Evolutionary conservation across 2,113 vertebrate genomes (phyloP).

Genomic region (Pycnonotus jocosus): DNA sequence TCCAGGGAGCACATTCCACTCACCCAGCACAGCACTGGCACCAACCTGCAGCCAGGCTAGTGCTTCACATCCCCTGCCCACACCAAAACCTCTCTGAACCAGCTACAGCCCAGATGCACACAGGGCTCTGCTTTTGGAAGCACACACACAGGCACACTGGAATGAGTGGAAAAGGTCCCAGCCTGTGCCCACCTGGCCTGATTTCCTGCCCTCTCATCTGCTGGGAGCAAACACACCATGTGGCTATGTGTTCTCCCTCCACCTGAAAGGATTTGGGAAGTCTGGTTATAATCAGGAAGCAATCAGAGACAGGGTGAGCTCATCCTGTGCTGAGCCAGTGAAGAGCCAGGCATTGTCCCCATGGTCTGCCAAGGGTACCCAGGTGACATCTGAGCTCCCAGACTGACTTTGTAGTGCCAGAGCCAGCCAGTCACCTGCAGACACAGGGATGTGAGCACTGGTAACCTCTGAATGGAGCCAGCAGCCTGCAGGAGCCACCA

Average conservation of each 20-base stretch:
- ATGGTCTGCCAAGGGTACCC: neutral
- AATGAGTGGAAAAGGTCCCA: neutral
- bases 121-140: neutral
- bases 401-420: neutral
- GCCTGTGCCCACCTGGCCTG: neutral
- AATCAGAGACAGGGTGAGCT: neutral
- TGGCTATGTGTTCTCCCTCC: neutral
- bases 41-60: neutral
- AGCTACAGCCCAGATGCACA: neutral
- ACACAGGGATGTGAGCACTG: rapidly evolving
- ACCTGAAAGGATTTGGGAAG: neutral
- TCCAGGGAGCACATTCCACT: neutral
- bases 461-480: neutral
- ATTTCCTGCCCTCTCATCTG: neutral
- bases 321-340: rapidly evolving
- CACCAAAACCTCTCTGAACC: neutral
- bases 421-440: neutral
- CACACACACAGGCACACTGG: rapidly evolving
- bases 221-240: neutral
- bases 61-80: neutral
- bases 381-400: neutral
- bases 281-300: neutral
- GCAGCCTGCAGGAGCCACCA: neutral
- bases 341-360: neutral
- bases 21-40: neutral